Conservation (phyloP, 2,113 vertebrate genomes). For the Eira barbara region DNA sequence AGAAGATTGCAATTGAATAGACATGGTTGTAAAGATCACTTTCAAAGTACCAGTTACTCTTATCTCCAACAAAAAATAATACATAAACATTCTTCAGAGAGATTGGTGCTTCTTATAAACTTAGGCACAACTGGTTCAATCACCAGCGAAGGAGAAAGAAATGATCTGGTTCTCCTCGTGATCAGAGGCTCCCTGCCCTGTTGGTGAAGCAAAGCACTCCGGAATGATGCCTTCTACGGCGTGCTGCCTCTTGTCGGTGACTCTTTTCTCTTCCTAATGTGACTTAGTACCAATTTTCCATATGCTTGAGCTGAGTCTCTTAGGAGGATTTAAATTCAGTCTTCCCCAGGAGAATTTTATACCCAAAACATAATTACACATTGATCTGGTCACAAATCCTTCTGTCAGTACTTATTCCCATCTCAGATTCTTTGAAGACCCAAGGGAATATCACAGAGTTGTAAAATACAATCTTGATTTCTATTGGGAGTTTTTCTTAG, state of each 20-base stretch:
- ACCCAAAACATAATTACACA: slow-evolving; percentile 49
- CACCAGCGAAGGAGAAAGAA: not conserved
- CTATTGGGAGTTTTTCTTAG: not conserved
- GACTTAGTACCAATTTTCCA: not conserved
- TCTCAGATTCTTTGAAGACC: slow-evolving; percentile 31
- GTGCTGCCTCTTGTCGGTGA: not conserved
- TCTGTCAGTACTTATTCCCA: slow-evolving; percentile 49
- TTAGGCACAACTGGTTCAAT: not conserved
- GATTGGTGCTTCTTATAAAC: not conserved
- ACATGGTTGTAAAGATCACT: not conserved
- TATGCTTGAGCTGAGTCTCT: not conserved
- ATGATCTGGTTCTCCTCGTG: not conserved
- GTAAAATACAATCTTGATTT: slow-evolving; percentile 26
- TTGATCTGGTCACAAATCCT: slow-evolving; percentile 55
- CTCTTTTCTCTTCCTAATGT: not conserved
- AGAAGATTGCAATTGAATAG: not conserved
- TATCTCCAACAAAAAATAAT: not conserved
- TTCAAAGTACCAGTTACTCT: not conserved
- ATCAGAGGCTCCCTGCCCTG: not conserved
- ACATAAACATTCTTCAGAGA: not conserved
- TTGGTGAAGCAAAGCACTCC: not conserved
- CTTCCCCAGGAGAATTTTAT: slow-evolving; percentile 44
- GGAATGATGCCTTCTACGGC: not conserved
- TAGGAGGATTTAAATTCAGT: slow-evolving; percentile 26
- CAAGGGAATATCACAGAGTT: not conserved